Evolutionary conservation across 2,888 invertebrate species (phyloP).

Genomic region (Lacanobia wlatinum): DNA sequence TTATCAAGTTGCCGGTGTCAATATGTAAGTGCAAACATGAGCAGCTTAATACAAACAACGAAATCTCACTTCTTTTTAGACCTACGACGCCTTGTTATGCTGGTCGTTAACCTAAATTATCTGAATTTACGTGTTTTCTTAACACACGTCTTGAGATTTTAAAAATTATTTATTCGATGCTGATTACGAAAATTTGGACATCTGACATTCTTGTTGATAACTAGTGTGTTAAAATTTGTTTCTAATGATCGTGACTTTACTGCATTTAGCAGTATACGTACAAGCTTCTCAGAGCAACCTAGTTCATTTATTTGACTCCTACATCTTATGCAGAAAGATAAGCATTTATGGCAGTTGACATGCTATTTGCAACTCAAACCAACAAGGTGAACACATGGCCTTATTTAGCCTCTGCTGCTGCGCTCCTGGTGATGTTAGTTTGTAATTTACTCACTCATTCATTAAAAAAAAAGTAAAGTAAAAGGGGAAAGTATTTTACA

Average conservation of each 20-base stretch:
- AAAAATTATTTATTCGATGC: neutral
- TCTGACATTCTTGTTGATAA: neutral
- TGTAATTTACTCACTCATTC: conserved; percentile 8
- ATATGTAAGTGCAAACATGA: conserved; percentile 51
- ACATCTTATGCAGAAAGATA: conserved; percentile 41
- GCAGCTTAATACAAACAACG: conserved; percentile 14
- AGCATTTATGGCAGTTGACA: conserved; percentile 47
- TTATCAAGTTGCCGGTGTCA: conserved; percentile 47
- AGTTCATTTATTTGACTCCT: conserved; percentile 35
- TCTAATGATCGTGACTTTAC: neutral
- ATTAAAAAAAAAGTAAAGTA: neutral
- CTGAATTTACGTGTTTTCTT: neutral
- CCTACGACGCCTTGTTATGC: neutral
- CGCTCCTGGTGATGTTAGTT: conserved; percentile 2
- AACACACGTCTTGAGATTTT: neutral
- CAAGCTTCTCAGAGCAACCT: conserved; percentile 27
- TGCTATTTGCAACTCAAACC: conserved; percentile 24
- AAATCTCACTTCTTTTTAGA: neutral
- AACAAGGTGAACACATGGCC: conserved; percentile 35
- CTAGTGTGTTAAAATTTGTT: conserved; percentile 1
- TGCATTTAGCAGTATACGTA: neutral
- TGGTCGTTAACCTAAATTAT: neutral
- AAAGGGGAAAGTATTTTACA: conserved; percentile 5
- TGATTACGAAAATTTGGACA: neutral
- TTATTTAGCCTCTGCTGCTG: conserved; percentile 32